phyloP scores from a whole-genome alignment of 2,888 invertebrate species.

The Archips xylosteana region DNA sequence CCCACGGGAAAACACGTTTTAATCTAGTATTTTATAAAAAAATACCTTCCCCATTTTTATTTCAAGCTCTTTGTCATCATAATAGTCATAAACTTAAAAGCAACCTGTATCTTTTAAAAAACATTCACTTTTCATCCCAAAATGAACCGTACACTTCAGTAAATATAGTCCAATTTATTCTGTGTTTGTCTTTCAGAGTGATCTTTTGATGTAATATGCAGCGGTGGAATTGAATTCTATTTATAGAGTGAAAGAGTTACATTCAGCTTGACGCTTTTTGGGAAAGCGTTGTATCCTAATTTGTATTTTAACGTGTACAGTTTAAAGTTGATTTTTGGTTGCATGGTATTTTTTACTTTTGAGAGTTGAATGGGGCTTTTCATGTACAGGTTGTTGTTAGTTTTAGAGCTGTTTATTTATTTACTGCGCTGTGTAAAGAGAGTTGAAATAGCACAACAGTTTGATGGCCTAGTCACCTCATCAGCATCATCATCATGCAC shows the following conservation, averaged over 20 bases:
- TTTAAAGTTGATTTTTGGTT: neutral
- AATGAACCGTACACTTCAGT: neutral
- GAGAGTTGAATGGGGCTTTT: neutral
- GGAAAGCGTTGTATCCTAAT: neutral
- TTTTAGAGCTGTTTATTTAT: neutral
- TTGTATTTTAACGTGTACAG: neutral
- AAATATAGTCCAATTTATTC: neutral
- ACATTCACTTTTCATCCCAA: neutral
- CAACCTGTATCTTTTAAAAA: neutral
- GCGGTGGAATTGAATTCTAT: slow-evolving; percentile 8
- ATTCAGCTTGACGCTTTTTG: neutral
- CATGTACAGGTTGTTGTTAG: neutral
- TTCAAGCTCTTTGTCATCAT: neutral
- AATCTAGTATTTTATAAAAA: too few relatives aligned
- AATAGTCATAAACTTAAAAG: neutral
- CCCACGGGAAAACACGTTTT: too few relatives aligned
- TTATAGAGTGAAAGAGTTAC: neutral
- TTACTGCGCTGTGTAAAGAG: neutral
- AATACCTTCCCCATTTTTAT: too few relatives aligned
- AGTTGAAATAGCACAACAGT: neutral
- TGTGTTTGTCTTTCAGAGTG: neutral
- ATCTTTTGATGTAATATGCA: slow-evolving; percentile 1
- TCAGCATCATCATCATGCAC: too few relatives aligned
- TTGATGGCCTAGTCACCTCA: too few relatives aligned
- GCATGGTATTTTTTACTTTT: neutral